Conservation (phyloP, 2,888 invertebrate species). For the Pristionchus exspectatus region DNA sequence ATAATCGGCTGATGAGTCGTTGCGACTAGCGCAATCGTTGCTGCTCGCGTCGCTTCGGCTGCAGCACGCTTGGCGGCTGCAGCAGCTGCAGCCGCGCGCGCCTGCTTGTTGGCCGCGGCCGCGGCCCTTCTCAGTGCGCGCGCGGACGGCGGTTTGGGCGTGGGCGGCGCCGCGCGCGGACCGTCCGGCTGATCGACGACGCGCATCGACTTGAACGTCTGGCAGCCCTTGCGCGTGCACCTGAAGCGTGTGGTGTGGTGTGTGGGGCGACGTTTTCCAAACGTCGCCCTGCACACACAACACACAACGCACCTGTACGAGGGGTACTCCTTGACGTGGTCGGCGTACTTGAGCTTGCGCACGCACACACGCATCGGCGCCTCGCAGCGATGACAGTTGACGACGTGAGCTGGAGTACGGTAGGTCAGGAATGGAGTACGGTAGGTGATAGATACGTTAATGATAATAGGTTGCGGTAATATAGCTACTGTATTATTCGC, state of each 20-base stretch:
- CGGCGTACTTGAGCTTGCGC: conserved; percentile 44
- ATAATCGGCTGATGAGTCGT: background rate
- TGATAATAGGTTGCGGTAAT: no score
- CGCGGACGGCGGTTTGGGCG: background rate
- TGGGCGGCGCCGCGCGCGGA: background rate
- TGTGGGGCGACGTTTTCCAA: background rate
- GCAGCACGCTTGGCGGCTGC: background rate
- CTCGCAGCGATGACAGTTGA: conserved; percentile 34
- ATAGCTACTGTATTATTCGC: no score
- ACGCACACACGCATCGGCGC: conserved; percentile 52
- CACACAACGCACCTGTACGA: conserved; percentile 48
- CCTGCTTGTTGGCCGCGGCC: background rate
- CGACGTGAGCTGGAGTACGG: conserved; percentile 9
- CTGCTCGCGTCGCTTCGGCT: background rate
- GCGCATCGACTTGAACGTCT: conserved; percentile 55
- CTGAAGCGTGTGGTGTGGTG: background rate
- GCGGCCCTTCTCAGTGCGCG: background rate
- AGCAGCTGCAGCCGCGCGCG: background rate
- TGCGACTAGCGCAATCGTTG: no score
- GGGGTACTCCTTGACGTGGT: conserved; percentile 52
- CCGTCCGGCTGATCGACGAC: background rate
- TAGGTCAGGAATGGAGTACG: background rate
- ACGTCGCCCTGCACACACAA: background rate
- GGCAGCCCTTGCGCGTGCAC: conserved; percentile 55
- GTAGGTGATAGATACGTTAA: no score